These are phyloP conservation scores for Diarsia mendica DNA, from an alignment of 2,888 invertebrate species.

Conservation along the genomic window DNA sequence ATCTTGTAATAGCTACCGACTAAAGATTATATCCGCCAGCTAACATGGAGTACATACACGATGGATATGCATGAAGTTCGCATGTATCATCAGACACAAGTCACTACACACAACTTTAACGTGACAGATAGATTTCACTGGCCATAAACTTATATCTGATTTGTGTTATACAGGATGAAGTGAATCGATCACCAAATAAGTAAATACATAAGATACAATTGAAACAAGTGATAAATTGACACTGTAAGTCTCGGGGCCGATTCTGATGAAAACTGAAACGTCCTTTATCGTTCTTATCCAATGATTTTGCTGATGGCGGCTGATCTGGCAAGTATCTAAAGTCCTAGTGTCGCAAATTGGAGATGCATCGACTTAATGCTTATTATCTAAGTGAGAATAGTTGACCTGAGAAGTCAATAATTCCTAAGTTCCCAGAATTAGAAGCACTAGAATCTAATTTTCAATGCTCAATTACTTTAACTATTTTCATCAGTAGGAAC, in stretches of 20 bases:
- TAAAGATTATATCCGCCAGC: constrained; percentile 23
- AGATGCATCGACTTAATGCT: neutral
- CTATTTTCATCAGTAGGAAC: neutral
- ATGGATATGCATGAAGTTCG: constrained; percentile 21
- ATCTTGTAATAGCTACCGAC: neutral
- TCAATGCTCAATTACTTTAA: no score
- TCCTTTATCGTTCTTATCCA: neutral
- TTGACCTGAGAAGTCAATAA: neutral
- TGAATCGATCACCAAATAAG: neutral
- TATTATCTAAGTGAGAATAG: neutral
- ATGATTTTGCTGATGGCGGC: neutral
- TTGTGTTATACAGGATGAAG: neutral
- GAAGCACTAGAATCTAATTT: no score
- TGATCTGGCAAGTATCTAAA: neutral
- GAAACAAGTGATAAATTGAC: no score
- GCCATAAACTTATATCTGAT: constrained; percentile 6
- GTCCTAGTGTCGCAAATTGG: neutral
- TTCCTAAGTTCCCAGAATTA: neutral
- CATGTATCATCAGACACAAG: neutral
- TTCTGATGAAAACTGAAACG: neutral
- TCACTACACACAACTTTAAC: neutral
- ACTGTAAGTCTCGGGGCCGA: no score
- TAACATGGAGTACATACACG: neutral
- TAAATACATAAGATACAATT: no score
- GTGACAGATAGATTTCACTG: constrained; percentile 24